phyloP scores from a whole-genome alignment of 2,113 vertebrate species.

The Tupaia tana region DNA sequence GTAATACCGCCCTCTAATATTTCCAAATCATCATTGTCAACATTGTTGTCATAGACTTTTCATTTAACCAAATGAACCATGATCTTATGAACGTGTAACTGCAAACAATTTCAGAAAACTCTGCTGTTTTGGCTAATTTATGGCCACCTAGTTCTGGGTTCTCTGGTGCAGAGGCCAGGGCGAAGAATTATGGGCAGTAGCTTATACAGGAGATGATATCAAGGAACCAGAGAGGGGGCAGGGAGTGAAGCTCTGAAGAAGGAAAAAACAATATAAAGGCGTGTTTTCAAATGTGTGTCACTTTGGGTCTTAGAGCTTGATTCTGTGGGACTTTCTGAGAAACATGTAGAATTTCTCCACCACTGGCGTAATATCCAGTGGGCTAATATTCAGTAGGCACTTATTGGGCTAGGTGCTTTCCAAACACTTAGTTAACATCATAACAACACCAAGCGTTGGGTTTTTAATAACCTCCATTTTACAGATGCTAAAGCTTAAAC shows the following conservation, averaged over 20 bases:
- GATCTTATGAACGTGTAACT: not conserved
- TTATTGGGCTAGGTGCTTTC: not conserved
- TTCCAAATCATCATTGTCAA: not conserved
- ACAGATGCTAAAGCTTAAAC: slow-evolving; percentile 19
- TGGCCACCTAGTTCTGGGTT: not conserved
- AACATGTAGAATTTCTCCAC: not conserved
- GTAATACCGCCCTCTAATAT: not conserved
- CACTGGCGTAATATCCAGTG: not conserved
- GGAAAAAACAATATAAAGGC: not conserved
- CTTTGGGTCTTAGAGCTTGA: not conserved
- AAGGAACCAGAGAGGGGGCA: not conserved
- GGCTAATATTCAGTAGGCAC: not conserved
- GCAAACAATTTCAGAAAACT: not conserved
- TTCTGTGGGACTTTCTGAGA: not conserved
- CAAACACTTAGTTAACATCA: not conserved
- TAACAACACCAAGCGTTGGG: not conserved
- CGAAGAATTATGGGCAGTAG: not conserved
- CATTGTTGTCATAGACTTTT: not conserved
- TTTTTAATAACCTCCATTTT: not conserved
- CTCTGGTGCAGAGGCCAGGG: not conserved
- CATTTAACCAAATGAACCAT: not conserved
- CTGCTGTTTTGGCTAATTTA: not conserved
- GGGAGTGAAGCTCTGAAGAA: not conserved
- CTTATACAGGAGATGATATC: not conserved
- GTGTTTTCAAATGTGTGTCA: not conserved